These are phyloP conservation scores for Pseudomugil gertrudae DNA, from an alignment of 2,797 vertebrate genomes.

Conservation along the genomic window DNA sequence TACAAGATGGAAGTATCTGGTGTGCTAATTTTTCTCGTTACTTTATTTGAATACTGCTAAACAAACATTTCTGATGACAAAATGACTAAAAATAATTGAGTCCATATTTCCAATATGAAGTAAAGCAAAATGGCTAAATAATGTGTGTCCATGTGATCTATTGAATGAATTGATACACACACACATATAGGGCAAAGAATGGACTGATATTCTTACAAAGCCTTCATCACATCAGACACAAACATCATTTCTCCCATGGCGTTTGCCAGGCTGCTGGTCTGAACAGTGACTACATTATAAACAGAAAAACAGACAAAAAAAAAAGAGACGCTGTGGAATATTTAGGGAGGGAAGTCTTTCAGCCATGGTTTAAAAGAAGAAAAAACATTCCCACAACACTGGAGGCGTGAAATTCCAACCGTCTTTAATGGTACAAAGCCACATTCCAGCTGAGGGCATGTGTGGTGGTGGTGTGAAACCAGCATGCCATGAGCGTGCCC, in stretches of 20 bases:
- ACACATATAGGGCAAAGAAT: conserved; percentile 13
- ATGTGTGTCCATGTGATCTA: conserved; percentile 59
- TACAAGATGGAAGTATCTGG: too few species aligned
- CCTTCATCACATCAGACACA: conserved; percentile 54
- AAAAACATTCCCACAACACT: conserved; percentile 47
- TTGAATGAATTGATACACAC: conserved; percentile 43
- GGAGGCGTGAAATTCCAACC: conserved; percentile 76
- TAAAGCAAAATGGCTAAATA: too few species aligned
- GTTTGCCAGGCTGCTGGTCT: conserved; percentile 42
- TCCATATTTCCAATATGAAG: too few species aligned
- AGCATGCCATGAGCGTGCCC: conserved; percentile 55
- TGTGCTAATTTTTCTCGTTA: too few species aligned
- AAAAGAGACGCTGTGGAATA: conserved; percentile 9
- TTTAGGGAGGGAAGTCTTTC: conserved; percentile 40
- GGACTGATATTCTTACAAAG: conserved; percentile 57
- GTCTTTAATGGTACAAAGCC: conserved; percentile 61
- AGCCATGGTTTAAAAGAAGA: conserved; percentile 26
- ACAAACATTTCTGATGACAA: not conserved
- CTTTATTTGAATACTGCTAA: too few species aligned
- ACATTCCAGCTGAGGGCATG: conserved; percentile 75
- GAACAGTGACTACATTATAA: conserved; percentile 4
- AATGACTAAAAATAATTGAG: not conserved
- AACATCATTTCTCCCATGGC: conserved; percentile 49
- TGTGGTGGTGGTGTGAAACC: conserved; percentile 64
- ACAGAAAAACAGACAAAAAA: not conserved